These are phyloP conservation scores for Myotis myotis DNA, from an alignment of 2,797 vertebrate species.

Conservation along the genomic window DNA sequence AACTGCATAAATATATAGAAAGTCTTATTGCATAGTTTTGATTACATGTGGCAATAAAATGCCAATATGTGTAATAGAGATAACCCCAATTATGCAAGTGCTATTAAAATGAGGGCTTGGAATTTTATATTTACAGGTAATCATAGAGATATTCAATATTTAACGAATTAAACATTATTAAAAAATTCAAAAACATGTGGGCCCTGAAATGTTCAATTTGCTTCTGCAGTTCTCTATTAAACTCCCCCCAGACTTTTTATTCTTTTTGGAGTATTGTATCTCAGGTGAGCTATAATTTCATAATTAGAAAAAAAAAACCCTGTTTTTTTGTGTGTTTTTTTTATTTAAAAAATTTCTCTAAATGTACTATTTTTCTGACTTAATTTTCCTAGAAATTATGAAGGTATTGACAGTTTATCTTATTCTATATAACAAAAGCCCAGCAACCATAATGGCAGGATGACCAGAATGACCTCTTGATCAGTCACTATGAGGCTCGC, in stretches of 20 bases:
- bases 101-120: neutral
- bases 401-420: neutral
- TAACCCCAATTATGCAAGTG: neutral
- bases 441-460: no score
- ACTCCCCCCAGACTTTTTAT: neutral
- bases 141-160: neutral
- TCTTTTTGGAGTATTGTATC: conserved; percentile 7
- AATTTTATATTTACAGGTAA: neutral
- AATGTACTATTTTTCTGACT: neutral
- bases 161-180: neutral
- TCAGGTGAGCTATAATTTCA: neutral
- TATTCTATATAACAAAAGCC: neutral
- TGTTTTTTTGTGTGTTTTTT: neutral
- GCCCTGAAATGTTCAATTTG: neutral
- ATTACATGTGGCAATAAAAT: neutral
- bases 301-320: neutral
- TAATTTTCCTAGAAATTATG: neutral
- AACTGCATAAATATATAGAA: neutral
- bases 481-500: no score
- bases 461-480: no score
- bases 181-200: neutral
- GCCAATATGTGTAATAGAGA: neutral
- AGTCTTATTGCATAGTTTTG: neutral
- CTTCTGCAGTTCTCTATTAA: neutral
- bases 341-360: neutral